phyloP scores from a whole-genome alignment of 2,797 vertebrate genomes.

The Spheniscus humboldti region DNA sequence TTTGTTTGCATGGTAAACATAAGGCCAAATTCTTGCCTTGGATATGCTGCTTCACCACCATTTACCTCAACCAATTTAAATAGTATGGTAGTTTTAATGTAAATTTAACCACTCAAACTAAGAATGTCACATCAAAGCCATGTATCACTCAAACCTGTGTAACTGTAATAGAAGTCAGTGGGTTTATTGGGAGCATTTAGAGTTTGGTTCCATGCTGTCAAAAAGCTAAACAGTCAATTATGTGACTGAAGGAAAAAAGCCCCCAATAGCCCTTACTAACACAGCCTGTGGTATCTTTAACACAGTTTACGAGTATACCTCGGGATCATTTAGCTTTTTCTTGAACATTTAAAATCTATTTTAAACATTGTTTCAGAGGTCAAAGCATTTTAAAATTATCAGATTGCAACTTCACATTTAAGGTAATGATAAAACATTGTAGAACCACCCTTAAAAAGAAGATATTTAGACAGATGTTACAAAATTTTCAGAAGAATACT shows the following conservation, averaged over 20 bases:
- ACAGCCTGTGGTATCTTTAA: neutral
- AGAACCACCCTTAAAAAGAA: neutral
- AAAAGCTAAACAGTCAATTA: neutral
- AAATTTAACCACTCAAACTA: neutral
- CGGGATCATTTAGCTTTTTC: neutral
- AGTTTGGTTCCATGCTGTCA: neutral
- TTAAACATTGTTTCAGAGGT: neutral
- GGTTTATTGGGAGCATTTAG: neutral
- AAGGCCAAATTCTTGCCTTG: neutral
- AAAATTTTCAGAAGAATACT: constrained; percentile 8
- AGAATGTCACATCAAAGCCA: neutral
- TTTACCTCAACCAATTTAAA: neutral
- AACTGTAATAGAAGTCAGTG: neutral
- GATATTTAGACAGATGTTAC: neutral
- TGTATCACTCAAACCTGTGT: neutral
- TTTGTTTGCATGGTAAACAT: neutral
- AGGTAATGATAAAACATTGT: neutral
- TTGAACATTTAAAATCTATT: neutral
- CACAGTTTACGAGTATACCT: neutral
- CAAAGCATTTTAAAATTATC: neutral
- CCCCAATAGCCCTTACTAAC: neutral
- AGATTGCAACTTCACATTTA: neutral
- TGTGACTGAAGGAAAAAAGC: neutral
- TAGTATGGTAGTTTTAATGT: neutral
- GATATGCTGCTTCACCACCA: neutral